Base-by-base conservation (phyloP, 2,888 invertebrate genomes). In the Osmoderma eremita region DNA sequence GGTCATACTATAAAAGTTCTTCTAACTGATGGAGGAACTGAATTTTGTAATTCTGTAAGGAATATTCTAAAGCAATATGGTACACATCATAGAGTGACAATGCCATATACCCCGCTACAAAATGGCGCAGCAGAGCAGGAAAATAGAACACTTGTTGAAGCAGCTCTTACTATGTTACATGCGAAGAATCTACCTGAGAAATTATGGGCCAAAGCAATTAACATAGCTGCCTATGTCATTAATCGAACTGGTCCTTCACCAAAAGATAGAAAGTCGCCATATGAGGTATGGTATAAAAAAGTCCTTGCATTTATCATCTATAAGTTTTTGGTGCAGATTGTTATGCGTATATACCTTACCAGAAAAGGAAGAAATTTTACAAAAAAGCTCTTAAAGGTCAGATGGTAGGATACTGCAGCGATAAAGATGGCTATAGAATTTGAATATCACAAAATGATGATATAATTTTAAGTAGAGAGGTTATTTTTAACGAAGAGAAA, bases 271-370 rank as follows among this genome's bases (percentile, higher is more conserved):
- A 42, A 42, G 17, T 13, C 13, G 2, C 42, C 8, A 13, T 53
- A 24, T 24, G 53, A 30, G 58, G 65, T 30, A 22, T 65, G 13
- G 68, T 68, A 42, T 17, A 42, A n/a, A n/a, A n/a, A n/a, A n/a
- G n/a, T n/a, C n/a, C n/a, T n/a, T n/a, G 61, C 22, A 51, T 51
- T 3, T 5, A 51, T 24, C 51, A 24, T 10, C 13, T 51, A 3
- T 20, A 12, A 51, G 3, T 20, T 13, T 36, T 3, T 51, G 51
- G 22, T 15, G 22, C 51, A 4, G 51, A 51, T 12, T 51, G 1
- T 22, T 51, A 20, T 15, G 15, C 22, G 3, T 17, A 51, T 10
- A 22, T 51, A 20, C 24, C 51, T 1, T 20, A 51, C 3, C 51
- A 51, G 15, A 51, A 51, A 10, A 17, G 51, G 17, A 20, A 3